Percentiles rank a stretch among this genome's conserved stretches.
Evolutionary conservation across 2,888 invertebrate species (phyloP).

Genomic region (Pandemis corylana): DNA sequence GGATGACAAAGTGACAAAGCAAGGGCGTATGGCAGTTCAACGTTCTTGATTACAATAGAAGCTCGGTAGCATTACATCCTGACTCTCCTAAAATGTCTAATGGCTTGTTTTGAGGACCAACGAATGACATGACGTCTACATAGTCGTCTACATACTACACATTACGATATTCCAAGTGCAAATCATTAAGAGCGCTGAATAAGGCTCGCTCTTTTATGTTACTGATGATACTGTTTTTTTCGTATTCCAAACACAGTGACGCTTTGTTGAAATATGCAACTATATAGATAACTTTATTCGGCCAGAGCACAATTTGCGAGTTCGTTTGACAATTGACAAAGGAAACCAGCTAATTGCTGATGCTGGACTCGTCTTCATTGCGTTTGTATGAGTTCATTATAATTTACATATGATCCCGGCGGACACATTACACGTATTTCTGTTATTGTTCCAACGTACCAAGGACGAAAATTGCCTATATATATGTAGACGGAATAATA

Average conservation of each 20-base stretch:
- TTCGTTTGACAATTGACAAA: constrained; percentile 66
- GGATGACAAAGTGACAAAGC: constrained; percentile 56
- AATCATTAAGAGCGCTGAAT: constrained; percentile 17
- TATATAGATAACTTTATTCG: constrained; percentile 51
- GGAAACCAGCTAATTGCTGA: constrained; percentile 68
- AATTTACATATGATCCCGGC: constrained; percentile 78
- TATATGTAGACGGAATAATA: constrained; percentile 69
- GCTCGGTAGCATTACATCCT: constrained; percentile 53
- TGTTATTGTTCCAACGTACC: constrained; percentile 71
- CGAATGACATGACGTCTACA: constrained; percentile 24
- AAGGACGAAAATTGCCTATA: constrained; percentile 75
- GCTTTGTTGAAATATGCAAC: constrained; percentile 18
- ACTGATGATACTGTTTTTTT: constrained; percentile 18
- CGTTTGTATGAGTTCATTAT: constrained; percentile 74
- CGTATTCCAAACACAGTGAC: constrained; percentile 21
- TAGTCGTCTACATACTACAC: no score
- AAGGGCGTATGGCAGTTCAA: constrained; percentile 55
- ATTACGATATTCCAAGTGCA: constrained; percentile 2
- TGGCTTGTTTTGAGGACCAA: constrained; percentile 28
- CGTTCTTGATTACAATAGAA: constrained; percentile 55
- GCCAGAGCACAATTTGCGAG: constrained; percentile 52
- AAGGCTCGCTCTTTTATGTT: constrained; percentile 23
- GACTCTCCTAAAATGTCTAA: constrained; percentile 55
- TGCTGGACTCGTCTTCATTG: constrained; percentile 69
- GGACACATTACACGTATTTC: constrained; percentile 70